phyloP scores from a whole-genome alignment of 2,888 invertebrate species.

The Trachelus stipa region DNA sequence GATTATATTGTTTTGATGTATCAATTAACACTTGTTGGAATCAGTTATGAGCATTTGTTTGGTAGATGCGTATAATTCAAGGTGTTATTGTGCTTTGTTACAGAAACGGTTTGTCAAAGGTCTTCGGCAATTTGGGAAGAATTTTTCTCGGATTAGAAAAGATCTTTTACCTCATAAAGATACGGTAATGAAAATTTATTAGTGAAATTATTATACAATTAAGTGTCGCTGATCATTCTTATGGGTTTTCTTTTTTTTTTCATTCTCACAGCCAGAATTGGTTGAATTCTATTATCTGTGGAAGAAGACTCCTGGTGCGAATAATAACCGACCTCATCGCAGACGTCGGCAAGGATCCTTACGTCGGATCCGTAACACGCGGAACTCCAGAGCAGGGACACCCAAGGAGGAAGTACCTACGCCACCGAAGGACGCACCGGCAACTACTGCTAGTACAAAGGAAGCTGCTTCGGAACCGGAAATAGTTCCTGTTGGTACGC shows the following conservation, averaged over 20 bases:
- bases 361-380: constrained; percentile 87
- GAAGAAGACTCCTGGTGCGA: constrained; percentile 99
- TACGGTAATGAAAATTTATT: constrained; percentile 72
- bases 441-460: constrained; percentile 61
- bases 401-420: constrained; percentile 81
- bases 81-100: neutral
- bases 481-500: constrained; percentile 52
- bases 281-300: constrained; percentile 99
- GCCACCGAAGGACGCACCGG: constrained; percentile 57
- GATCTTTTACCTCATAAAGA: constrained; percentile 97
- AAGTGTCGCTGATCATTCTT: constrained; percentile 4
- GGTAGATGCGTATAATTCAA: neutral
- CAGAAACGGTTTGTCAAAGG: constrained; percentile 98
- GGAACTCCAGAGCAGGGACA: constrained; percentile 85
- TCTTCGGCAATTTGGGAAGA: constrained; percentile 97
- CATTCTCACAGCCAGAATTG: constrained; percentile 79
- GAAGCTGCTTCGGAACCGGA: constrained; percentile 20
- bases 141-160: constrained; percentile 97
- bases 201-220: neutral
- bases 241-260: neutral
- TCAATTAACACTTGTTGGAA: neutral
- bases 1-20: neutral
- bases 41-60: neutral
- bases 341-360: constrained; percentile 88
- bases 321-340: constrained; percentile 94